A percentile compares a stretch with the other conserved stretches of the same genome.
These are phyloP conservation scores for Griposia aprilina DNA, from an alignment of 2,888 invertebrate genomes.

Conservation along the genomic window DNA sequence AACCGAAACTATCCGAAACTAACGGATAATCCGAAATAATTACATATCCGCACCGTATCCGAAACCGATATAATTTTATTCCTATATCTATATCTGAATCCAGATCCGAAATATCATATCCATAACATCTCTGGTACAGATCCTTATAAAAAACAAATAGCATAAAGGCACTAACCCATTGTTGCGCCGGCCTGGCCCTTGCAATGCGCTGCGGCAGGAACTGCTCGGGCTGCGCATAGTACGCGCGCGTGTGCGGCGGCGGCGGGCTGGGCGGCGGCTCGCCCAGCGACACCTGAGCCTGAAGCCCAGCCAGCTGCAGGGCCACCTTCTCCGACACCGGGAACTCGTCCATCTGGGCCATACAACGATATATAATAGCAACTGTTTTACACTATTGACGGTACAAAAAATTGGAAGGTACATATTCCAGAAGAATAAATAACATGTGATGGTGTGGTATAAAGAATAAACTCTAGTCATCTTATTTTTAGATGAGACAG, in stretches of 20 bases:
- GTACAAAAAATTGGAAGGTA: background rate
- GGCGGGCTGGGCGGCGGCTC: slow-evolving; percentile 93
- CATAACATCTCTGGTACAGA: too few relatives aligned
- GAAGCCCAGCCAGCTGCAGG: slow-evolving; percentile 97
- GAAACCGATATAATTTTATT: too few relatives aligned
- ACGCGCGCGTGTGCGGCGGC: slow-evolving; percentile 94
- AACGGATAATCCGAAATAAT: too few relatives aligned
- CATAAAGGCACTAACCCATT: slow-evolving; percentile 91
- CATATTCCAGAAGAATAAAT: background rate
- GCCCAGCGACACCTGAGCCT: slow-evolving; percentile 98
- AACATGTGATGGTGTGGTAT: background rate
- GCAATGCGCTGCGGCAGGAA: slow-evolving; percentile 96
- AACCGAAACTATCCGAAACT: too few relatives aligned
- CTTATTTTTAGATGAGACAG: background rate
- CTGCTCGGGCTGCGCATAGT: slow-evolving; percentile 97
- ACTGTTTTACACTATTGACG: slow-evolving; percentile 10
- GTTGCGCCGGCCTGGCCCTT: slow-evolving; percentile 94
- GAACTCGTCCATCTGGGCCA: slow-evolving; percentile 95
- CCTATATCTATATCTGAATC: too few relatives aligned
- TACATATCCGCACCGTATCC: too few relatives aligned
- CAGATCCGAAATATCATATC: too few relatives aligned
- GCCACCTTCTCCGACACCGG: slow-evolving; percentile 98
- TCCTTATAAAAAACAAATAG: too few relatives aligned
- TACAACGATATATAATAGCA: slow-evolving; percentile 50
- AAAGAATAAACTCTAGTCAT: too few relatives aligned